These are phyloP conservation scores for Acipenser transmontanus DNA, from an alignment of 2,797 vertebrate genomes.

Conservation along the genomic window DNA sequence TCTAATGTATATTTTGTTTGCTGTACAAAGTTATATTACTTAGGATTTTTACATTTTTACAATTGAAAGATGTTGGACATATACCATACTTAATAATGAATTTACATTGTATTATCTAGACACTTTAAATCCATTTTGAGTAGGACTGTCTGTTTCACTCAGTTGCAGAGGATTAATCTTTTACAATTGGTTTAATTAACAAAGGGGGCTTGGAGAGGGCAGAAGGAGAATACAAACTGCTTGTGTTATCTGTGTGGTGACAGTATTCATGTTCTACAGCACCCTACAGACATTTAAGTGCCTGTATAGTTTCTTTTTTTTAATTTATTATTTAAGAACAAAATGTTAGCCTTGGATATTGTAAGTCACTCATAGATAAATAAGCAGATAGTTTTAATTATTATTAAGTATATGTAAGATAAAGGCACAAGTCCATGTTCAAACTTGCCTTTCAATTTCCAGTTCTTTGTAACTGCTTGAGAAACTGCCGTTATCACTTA, in stretches of 20 bases:
- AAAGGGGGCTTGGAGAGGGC: conserved; percentile 24
- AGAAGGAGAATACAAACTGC: conserved; percentile 23
- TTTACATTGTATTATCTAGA: conserved; percentile 21
- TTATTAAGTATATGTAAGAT: too few species aligned
- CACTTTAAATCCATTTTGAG: conserved; percentile 20
- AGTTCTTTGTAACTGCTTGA: too few species aligned
- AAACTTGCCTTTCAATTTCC: too few species aligned
- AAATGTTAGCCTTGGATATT: too few species aligned
- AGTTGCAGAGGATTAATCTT: conserved; percentile 17
- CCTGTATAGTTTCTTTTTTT: conserved; percentile 18
- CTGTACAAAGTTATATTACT: conserved; percentile 3
- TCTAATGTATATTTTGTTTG: background rate
- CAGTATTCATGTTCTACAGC: conserved; percentile 20
- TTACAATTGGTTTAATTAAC: conserved; percentile 29
- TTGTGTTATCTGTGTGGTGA: conserved; percentile 15
- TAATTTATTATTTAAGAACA: too few species aligned
- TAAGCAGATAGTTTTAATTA: too few species aligned
- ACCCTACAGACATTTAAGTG: conserved; percentile 17
- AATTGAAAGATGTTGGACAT: conserved; percentile 8
- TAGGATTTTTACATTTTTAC: background rate
- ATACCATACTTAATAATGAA: conserved; percentile 17
- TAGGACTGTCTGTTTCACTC: conserved; percentile 15
- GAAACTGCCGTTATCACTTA: background rate
- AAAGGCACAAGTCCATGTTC: too few species aligned
- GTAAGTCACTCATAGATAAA: too few species aligned